Base-by-base conservation (phyloP, 30 jellyfish, hydroid and myxozoan species). In the Nemopilema nomurai region DNA sequence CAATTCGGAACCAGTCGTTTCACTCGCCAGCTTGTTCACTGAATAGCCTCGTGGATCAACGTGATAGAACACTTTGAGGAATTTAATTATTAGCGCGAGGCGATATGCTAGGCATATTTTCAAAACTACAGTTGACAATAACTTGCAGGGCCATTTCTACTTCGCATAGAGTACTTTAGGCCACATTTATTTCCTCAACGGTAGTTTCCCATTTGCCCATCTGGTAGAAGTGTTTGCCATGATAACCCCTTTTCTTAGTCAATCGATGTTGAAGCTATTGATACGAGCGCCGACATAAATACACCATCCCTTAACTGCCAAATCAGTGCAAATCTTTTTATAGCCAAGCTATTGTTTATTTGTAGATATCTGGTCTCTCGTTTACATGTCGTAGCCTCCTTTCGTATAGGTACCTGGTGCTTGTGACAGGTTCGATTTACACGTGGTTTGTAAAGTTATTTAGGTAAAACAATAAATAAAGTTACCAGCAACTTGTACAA, bases 401-500 rank as follows among this genome's bases (percentile, higher is more conserved):
- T 41, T 13, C 9, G 9, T 3, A 3, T 41, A 13, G 13, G 13
- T 41, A 41, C 57, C 57, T 41, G 57, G 57, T 13, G 13, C 57
- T 6, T 6, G 6, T 41, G 57, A 41, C 89, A 80, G 79, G 89
- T 80, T 80, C 51, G 51, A 50, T 51, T 30, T 28, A 23, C 89
- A 80, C 86, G 86, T 76, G 86, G 72, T 76, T 52, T 51, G 74
- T 24, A 63, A 24, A 63, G 29, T 63, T n/a, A 19, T 63, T 63
- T n/a, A 63, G 29, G 29, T 24, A 63, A 19, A 63, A 63, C 73
- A 22, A 16, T 78, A 67, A 80, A 80, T 64, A 18, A 22, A 28
- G 82, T 24, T 80, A 80, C 89, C 89, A 29, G 89, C 66, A 7
- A 74, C 89, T 16, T 25, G 89, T 66, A 80, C 89, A 80, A 80